Percentiles rank a stretch among this genome's conserved stretches.
Conservation (phyloP, 1,140 invertebrate genomes). For the Tachypleus tridentatus region DNA sequence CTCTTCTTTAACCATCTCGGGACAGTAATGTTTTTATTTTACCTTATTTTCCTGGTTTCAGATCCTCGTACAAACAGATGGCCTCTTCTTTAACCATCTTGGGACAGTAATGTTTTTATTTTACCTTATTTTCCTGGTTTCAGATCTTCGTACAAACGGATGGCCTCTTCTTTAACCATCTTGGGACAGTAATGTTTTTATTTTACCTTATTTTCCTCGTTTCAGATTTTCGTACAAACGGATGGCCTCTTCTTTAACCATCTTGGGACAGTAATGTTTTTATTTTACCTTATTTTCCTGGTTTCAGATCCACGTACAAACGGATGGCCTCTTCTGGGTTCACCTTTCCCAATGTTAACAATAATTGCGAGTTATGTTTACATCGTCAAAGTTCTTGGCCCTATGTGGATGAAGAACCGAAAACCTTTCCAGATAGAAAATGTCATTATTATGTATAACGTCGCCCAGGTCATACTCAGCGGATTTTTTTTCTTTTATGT, state of each 20-base stretch:
- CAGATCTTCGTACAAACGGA: too few species aligned
- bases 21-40: too few species aligned
- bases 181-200: too few species aligned
- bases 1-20: slow-evolving; percentile 79
- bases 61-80: too few species aligned
- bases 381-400: slow-evolving; percentile 54
- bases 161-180: too few species aligned
- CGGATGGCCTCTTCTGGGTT: slow-evolving; percentile 80
- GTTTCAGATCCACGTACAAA: slow-evolving; percentile 73
- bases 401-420: slow-evolving; percentile 34
- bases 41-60: too few species aligned
- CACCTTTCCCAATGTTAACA: slow-evolving; percentile 69
- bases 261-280: too few species aligned
- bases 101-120: too few species aligned
- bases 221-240: slow-evolving; percentile 65
- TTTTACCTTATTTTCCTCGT: slow-evolving; percentile 16
- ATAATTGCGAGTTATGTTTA: slow-evolving; percentile 54
- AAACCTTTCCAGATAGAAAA: slow-evolving; percentile 34
- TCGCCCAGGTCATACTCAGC: slow-evolving; percentile 36
- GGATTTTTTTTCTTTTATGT: slow-evolving; percentile 33
- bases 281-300: too few species aligned
- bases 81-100: slow-evolving; percentile 78
- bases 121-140: too few species aligned
- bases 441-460: slow-evolving; percentile 35
- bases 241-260: too few species aligned